Base-by-base conservation (phyloP, 2,113 vertebrate genomes). In the Condylura cristata region DNA sequence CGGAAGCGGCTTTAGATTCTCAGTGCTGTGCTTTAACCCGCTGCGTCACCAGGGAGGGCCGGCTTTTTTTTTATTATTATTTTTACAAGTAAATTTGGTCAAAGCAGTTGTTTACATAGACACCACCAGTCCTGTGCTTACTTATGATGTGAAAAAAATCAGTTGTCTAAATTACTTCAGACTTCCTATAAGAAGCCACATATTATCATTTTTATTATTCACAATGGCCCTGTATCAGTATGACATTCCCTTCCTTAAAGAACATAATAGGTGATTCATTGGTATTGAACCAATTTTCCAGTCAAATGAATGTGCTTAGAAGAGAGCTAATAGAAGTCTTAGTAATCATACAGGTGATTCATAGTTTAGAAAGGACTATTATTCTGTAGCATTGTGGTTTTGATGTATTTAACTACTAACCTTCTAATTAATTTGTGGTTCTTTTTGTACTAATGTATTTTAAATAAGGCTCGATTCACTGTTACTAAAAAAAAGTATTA, bases 391-490 rank as follows among this genome's bases (percentile, higher is more conserved):
- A 90, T 20, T 95, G 58, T 91, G 83, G 53, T 89, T 96, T 86
- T 94, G 91, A 94, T 93, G 96, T 97, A 95, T 97, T 97, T 97
- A 97, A 97, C 95, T 97, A 97, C 51, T 94, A 96, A 76, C 51
- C 24, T 94, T 96, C n/a, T 97, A 98, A 98, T 97, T 98, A 98
- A 97, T 95, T 90, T 93, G 53, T 97, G 68, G 41, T 63, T 96
- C 68, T 95, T 92, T 89, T 97, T 95, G 41, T 88, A 96, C 32
- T 96, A 95, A 94, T 68, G 92, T 93, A 95, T 90, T 96, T 58
- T 97, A 97, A 97, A 96, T 96, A 92, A 98, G 76, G 58, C 66
- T 91, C 94, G 92, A 96, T 97, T 97, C 87, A 97, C 94, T 94
- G 30, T 65, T 70, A 24, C 56, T 95, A 91, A 92, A 86, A 56